phyloP scores from a whole-genome alignment of 2,888 invertebrate species.

The Eretmocerus hayati region DNA sequence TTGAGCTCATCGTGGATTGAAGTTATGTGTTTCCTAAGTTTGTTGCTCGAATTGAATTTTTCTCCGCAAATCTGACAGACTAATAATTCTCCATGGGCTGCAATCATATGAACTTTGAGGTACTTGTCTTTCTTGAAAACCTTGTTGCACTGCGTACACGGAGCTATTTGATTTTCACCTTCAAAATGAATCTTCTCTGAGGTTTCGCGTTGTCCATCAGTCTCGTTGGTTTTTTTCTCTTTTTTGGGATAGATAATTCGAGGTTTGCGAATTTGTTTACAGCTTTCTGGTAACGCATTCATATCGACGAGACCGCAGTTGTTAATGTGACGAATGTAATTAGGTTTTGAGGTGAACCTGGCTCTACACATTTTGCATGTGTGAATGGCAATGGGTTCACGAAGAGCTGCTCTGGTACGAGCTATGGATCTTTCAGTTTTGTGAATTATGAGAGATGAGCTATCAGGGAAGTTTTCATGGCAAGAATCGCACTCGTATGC shows the following conservation, averaged over 20 bases:
- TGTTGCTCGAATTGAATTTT: constrained; percentile 37
- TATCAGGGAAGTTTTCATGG: constrained; percentile 25
- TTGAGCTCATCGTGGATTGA: constrained; percentile 51
- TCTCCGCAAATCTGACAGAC: constrained; percentile 39
- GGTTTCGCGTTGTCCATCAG: too few relatives aligned
- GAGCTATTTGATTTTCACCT: too few relatives aligned
- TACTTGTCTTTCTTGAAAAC: constrained; percentile 34
- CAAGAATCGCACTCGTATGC: constrained; percentile 29
- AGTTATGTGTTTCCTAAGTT: constrained; percentile 35
- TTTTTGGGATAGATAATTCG: not conserved
- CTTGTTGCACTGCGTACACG: constrained; percentile 33
- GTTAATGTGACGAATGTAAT: constrained; percentile 32
- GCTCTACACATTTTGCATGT: constrained; percentile 34
- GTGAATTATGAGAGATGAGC: constrained; percentile 26
- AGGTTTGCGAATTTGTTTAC: not conserved
- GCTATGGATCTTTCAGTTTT: constrained; percentile 29
- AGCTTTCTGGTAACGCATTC: not conserved
- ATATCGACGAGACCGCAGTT: constrained; percentile 10
- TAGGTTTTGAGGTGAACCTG: constrained; percentile 33
- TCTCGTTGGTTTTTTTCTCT: too few relatives aligned
- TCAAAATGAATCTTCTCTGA: constrained; percentile 15
- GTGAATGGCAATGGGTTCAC: constrained; percentile 44
- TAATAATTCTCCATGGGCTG: constrained; percentile 38
- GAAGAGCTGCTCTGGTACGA: constrained; percentile 22
- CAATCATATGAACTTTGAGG: constrained; percentile 31